Conservation (phyloP, 2,888 invertebrate species). For the Atrina japonica region DNA sequence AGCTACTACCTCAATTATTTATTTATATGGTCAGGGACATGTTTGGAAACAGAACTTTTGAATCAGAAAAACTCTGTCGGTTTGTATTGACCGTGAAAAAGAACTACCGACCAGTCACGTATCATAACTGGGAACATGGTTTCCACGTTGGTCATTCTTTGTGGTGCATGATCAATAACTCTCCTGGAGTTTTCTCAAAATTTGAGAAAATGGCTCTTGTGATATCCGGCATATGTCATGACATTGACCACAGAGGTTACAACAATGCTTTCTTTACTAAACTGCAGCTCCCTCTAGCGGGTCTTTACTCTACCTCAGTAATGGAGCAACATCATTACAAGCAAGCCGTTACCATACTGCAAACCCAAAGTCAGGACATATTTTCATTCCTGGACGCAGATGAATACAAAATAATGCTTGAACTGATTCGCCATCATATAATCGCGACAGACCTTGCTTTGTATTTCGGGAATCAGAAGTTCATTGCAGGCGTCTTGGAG, state of each 20-base stretch:
- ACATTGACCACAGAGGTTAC: conserved; percentile 73
- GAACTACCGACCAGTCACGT: conserved; percentile 69
- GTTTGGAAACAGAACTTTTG: conserved; percentile 58
- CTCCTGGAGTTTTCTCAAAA: conserved; percentile 46
- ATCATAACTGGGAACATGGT: conserved; percentile 75
- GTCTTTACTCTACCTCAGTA: conserved; percentile 68
- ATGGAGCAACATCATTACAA: conserved; percentile 75
- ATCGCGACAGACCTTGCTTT: conserved; percentile 69
- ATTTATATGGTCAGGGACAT: conserved; percentile 55
- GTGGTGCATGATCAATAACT: conserved; percentile 57
- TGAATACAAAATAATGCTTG: conserved; percentile 62
- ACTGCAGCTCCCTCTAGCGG: conserved; percentile 65
- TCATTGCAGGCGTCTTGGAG: conserved; percentile 44
- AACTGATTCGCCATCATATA: conserved; percentile 61
- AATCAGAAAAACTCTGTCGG: conserved; percentile 58
- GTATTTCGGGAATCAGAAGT: conserved; percentile 63
- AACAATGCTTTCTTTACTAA: conserved; percentile 71
- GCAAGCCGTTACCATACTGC: conserved; percentile 65
- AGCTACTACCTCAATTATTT: conserved; percentile 61
- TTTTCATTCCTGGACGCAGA: conserved; percentile 58
- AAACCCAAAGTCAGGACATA: conserved; percentile 68
- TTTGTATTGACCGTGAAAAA: conserved; percentile 69
- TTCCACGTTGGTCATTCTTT: conserved; percentile 69
- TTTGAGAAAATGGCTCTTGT: conserved; percentile 60
- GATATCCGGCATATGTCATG: conserved; percentile 69